Evolutionary conservation across 2,888 invertebrate genomes (phyloP).

Genomic region (Orthonevra nobilis): DNA sequence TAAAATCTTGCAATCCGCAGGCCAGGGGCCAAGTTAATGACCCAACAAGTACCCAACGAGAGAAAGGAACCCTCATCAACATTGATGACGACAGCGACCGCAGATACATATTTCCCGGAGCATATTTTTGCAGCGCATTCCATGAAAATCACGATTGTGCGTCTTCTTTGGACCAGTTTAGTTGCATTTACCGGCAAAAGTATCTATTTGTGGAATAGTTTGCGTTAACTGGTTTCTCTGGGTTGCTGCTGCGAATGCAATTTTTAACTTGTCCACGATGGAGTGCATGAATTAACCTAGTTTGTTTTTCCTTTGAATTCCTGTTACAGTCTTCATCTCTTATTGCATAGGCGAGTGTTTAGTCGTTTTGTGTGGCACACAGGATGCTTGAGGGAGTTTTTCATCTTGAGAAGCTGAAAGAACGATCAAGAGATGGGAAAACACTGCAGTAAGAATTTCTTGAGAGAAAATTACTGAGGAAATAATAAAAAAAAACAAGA

Average conservation of each 20-base stretch:
- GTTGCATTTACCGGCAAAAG: constrained; percentile 26
- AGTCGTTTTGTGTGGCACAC: background rate
- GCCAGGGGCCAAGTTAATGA: constrained; percentile 12
- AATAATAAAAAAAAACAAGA: background rate
- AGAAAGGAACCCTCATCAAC: background rate
- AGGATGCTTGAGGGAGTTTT: constrained; percentile 19
- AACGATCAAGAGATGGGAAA: constrained; percentile 7
- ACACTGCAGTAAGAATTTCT: background rate
- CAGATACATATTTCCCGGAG: constrained; percentile 13
- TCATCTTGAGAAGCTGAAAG: constrained; percentile 6
- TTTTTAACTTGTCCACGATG: constrained; percentile 49
- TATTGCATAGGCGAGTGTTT: too few species aligned
- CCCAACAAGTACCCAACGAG: background rate
- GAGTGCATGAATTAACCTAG: constrained; percentile 55
- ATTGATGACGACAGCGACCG: background rate
- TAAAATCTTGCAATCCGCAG: background rate
- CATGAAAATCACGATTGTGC: constrained; percentile 15
- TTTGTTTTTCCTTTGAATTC: constrained; percentile 36
- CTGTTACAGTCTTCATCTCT: background rate
- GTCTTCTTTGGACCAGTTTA: constrained; percentile 35
- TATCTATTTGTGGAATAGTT: constrained; percentile 47
- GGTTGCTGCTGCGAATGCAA: constrained; percentile 33
- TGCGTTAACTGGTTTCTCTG: constrained; percentile 44
- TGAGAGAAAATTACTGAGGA: background rate
- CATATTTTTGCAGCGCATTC: constrained; percentile 22